A percentile compares a stretch with the other conserved stretches of the same genome.
These are phyloP conservation scores for Probaryconus sp. DNA, from an alignment of 1,140 invertebrate species.

Conservation along the genomic window DNA sequence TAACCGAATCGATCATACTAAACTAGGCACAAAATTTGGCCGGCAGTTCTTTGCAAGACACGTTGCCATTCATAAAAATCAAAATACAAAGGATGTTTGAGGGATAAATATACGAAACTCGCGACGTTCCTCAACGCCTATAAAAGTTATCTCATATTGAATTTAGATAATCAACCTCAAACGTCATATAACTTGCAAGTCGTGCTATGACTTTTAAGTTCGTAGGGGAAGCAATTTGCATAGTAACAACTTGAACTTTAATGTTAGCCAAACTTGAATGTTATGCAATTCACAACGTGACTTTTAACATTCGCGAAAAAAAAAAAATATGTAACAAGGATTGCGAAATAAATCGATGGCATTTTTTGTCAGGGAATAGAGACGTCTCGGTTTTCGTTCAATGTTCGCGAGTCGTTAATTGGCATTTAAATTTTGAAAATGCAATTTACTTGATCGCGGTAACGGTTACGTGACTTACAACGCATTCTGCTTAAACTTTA, in stretches of 20 bases:
- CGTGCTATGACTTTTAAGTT: conserved; percentile 60
- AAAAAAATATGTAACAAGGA: conserved; percentile 52
- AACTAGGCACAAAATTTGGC: no score
- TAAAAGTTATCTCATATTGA: conserved; percentile 59
- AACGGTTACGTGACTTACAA: background rate
- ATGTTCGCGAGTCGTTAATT: no score
- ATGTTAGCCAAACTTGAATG: conserved; percentile 57
- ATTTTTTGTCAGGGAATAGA: conserved; percentile 1
- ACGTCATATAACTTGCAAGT: conserved; percentile 60
- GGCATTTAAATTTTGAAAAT: conserved; percentile 9
- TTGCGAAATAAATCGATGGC: conserved; percentile 10
- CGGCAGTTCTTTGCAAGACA: no score
- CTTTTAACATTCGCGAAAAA: conserved; percentile 48
- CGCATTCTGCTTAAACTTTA: conserved; percentile 5
- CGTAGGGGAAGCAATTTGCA: conserved; percentile 56
- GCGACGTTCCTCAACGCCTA: conserved; percentile 4
- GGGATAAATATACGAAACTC: conserved; percentile 45
- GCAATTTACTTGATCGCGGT: conserved; percentile 3
- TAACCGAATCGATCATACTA: no score
- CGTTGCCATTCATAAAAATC: conserved; percentile 28
- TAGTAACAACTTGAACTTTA: conserved; percentile 61
- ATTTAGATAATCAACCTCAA: conserved; percentile 59
- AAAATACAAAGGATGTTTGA: conserved; percentile 14
- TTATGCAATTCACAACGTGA: conserved; percentile 57
- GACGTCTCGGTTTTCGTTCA: no score